Conservation (phyloP, 2,888 invertebrate genomes). For the Cinara cedri region DNA sequence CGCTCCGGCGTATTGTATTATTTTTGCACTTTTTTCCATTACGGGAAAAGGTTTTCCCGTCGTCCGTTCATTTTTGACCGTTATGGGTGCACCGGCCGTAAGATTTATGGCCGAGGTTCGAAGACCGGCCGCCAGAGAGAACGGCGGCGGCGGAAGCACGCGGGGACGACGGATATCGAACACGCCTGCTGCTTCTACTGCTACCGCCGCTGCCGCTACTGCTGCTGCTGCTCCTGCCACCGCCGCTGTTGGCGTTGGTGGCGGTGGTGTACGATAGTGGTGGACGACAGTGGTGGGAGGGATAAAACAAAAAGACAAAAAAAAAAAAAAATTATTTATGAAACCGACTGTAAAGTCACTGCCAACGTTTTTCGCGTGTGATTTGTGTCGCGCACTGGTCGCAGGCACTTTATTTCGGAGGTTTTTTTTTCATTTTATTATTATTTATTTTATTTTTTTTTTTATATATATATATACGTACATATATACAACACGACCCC, state of each 20-base stretch:
- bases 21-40: constrained; percentile 57
- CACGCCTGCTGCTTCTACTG: constrained; percentile 30
- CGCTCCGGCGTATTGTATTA: constrained; percentile 35
- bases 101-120: constrained; percentile 55
- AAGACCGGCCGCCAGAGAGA: constrained; percentile 35
- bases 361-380: constrained; percentile 56
- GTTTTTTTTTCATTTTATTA: constrained; percentile 21
- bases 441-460: constrained; percentile 21
- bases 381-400: constrained; percentile 54
- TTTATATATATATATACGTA: too few relatives aligned
- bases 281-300: neutral
- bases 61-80: constrained; percentile 54
- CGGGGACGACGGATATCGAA: constrained; percentile 53
- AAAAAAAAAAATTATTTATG: constrained; percentile 44
- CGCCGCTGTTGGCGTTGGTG: neutral
- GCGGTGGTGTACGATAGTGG: neutral
- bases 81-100: constrained; percentile 43
- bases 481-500: constrained; percentile 14
- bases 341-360: constrained; percentile 57
- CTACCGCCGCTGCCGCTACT: neutral
- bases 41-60: constrained; percentile 56
- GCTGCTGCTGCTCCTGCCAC: neutral
- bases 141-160: constrained; percentile 24
- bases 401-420: constrained; percentile 52
- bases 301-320: constrained; percentile 49